Evolutionary conservation across 35 echinoderm and acorn worm species (phyloP).

Genomic region (Heliocidaris erythrogramma): DNA sequence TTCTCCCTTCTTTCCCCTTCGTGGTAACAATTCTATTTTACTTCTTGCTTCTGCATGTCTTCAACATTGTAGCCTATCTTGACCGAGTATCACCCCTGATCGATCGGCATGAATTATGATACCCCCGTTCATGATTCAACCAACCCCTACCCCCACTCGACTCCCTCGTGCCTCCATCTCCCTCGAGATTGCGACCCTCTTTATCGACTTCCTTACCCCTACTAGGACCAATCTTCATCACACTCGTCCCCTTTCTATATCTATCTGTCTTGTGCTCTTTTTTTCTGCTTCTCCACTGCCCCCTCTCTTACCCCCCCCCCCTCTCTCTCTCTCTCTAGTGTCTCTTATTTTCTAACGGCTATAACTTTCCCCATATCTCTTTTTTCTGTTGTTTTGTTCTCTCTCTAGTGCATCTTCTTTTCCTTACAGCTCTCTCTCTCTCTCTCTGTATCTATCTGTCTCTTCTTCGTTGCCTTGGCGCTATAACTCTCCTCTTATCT

Average conservation of each 20-base stretch:
- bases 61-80: background rate
- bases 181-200: background rate
- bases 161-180: background rate
- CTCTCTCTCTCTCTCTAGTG: no score
- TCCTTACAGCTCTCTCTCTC: background rate
- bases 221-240: background rate
- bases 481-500: background rate
- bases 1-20: background rate
- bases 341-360: no score
- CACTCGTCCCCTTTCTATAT: background rate
- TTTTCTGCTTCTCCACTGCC: no score
- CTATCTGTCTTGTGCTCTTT: no score
- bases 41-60: background rate
- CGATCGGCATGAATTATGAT: slow-evolving; percentile 35
- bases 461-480: background rate
- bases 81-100: slow-evolving; percentile 37
- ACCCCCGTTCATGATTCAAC: slow-evolving; percentile 32
- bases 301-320: no score
- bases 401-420: no score
- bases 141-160: slow-evolving; percentile 21
- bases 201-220: background rate
- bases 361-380: no score
- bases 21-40: background rate
- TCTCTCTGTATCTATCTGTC: background rate
- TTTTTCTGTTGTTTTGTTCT: no score